Evolutionary conservation across 2,797 vertebrate genomes (phyloP).

Genomic region (Cyprinodon diabolis): DNA sequence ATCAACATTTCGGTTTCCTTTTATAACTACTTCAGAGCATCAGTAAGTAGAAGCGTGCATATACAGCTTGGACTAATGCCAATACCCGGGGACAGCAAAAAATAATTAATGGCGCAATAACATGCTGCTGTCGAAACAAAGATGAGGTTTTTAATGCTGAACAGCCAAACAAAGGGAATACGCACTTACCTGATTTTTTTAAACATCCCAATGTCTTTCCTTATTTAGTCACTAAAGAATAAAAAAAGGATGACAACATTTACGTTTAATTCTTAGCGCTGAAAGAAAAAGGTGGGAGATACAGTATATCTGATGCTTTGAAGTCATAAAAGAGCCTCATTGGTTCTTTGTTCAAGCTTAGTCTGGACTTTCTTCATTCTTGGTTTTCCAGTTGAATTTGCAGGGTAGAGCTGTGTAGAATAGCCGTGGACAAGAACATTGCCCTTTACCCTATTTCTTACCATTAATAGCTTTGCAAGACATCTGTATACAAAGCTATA

Average conservation of each 20-base stretch:
- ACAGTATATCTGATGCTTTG: conserved; percentile 48
- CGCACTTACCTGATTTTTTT: conserved; percentile 76
- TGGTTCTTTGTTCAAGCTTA: conserved; percentile 53
- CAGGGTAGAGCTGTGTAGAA: conserved; percentile 30
- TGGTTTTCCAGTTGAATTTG: conserved; percentile 21
- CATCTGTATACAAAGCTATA: conserved; percentile 25
- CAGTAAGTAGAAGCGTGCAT: conserved; percentile 49
- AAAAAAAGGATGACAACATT: conserved; percentile 75
- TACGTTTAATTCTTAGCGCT: conserved; percentile 58
- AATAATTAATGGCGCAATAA: conserved; percentile 77
- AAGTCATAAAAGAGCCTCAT: conserved; percentile 51
- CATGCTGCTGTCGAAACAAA: conserved; percentile 79
- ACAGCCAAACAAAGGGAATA: conserved; percentile 70
- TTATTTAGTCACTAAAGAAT: conserved; percentile 50
- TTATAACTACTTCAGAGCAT: conserved; percentile 44
- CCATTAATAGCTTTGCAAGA: conserved; percentile 24
- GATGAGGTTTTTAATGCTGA: conserved; percentile 80
- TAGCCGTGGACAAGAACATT: conserved; percentile 28
- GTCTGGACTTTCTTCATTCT: conserved; percentile 33
- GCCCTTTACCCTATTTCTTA: neutral
- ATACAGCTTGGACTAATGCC: conserved; percentile 71
- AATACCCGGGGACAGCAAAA: conserved; percentile 67
- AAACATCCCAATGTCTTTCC: conserved; percentile 66
- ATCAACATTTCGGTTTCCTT: conserved; percentile 38
- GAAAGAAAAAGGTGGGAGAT: conserved; percentile 53